Base-by-base conservation (phyloP, 1,140 invertebrate genomes). In the Cyclargus thomasi region DNA sequence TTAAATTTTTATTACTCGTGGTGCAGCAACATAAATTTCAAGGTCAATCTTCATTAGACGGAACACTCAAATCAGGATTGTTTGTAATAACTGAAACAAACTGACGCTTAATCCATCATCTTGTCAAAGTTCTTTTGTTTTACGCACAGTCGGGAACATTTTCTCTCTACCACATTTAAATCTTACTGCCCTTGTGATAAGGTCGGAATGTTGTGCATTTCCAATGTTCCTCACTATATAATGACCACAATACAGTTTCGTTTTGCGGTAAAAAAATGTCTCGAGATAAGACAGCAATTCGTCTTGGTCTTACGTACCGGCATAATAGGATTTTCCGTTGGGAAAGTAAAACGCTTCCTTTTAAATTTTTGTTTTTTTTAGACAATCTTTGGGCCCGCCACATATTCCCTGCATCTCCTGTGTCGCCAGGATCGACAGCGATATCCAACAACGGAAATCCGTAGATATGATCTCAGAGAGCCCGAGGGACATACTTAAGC, bases 271-370 rank as follows among this genome's bases (percentile, higher is more conserved):
- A 59, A 59, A 55, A 59, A 59, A 21, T 21, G 55, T 10, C 55
- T 11, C 7, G 14, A 59, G 55, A 59, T 59, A 59, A 59, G 21
- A 59, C 55, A 59, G 55, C 20, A 59, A 59, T 59, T 59, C 21
- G 55, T 59, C 55, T 59, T 59, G 18, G 55, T 21, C 55, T 59
- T 59, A 59, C 20, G 55, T 21, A 20, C 55, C 21, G 20, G 18
- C 21, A 59, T 59, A 59, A 59, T 59, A 59, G 55, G 55, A 59
- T 59, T 59, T 18, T 59, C 55, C 18, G 55, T 20, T 59, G 21
- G 18, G 55, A 11, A 59, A 59, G 18, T 55, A n/a, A 55, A 55
- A 59, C 18, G 55, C 10, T 55, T 16, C 53, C 10, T 20, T 8
- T 55, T 55, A 0, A n/a, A n/a, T 64, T 64, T 20, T 20, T 47